Evolutionary conservation across 2,797 vertebrate genomes (phyloP).

Genomic region (Pantherophis alleghaniensis): DNA sequence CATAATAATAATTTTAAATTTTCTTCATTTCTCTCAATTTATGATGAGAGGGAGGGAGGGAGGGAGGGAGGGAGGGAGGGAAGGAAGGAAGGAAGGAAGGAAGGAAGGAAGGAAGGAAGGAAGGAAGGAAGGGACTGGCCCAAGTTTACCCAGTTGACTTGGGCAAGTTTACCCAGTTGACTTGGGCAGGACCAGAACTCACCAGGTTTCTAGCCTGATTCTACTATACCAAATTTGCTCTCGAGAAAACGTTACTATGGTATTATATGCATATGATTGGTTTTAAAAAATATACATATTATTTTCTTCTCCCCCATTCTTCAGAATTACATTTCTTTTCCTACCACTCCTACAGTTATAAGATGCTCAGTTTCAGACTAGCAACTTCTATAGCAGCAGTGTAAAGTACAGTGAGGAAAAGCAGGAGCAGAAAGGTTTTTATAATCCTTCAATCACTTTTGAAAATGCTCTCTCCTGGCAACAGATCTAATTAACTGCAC

Average conservation of each 20-base stretch:
- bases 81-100: fast-evolving
- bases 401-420: not conserved
- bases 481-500: not conserved
- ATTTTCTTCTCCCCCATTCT: not conserved
- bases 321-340: not conserved
- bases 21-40: not conserved
- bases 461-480: not conserved
- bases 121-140: not conserved
- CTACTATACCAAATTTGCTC: not conserved
- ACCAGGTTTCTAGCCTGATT: not conserved
- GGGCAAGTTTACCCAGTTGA: not conserved
- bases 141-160: not conserved
- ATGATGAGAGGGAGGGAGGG: fast-evolving
- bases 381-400: not conserved
- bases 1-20: not conserved
- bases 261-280: not conserved
- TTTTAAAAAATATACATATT: not conserved
- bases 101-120: no score
- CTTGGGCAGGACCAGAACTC: not conserved
- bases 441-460: not conserved
- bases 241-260: not conserved
- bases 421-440: not conserved
- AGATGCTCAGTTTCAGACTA: not conserved
- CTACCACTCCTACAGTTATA: not conserved
- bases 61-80: no score